Conservation (phyloP, 1,140 invertebrate species). For the Calephelis nemesis region DNA sequence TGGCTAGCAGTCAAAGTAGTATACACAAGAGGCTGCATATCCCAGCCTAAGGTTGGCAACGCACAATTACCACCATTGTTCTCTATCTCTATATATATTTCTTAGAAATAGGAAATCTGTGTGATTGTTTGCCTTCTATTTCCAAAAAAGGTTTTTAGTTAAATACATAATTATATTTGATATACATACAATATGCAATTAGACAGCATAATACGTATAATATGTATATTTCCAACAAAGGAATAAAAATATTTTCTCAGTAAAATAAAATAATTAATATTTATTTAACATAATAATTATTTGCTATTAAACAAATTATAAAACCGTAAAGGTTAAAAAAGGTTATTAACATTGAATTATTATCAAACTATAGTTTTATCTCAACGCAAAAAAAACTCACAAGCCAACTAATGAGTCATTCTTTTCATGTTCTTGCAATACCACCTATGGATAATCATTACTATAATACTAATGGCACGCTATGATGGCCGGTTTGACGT, state of each 20-base stretch:
- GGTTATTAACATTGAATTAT: neutral
- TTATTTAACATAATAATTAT: neutral
- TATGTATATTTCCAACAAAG: neutral
- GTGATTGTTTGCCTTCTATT: too few species aligned
- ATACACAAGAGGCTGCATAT: too few species aligned
- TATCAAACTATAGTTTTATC: neutral
- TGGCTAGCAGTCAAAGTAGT: too few species aligned
- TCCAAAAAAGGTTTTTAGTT: too few species aligned
- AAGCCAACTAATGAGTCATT: neutral
- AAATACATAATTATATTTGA: neutral
- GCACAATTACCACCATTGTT: too few species aligned
- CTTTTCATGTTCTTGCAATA: too few species aligned
- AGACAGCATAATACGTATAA: too few species aligned
- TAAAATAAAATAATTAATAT: neutral
- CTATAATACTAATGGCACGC: neutral
- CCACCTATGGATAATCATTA: too few species aligned
- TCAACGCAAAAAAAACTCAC: neutral
- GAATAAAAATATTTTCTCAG: neutral
- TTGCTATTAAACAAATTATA: constrained; percentile 5
- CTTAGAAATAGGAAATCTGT: too few species aligned
- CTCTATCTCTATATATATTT: too few species aligned
- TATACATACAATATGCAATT: neutral
- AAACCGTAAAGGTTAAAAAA: constrained; percentile 2
- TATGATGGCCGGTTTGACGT: too few species aligned
- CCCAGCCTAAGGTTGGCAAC: too few species aligned